Base-by-base conservation (phyloP, 2,888 invertebrate genomes). In the Cistogaster globosa region DNA sequence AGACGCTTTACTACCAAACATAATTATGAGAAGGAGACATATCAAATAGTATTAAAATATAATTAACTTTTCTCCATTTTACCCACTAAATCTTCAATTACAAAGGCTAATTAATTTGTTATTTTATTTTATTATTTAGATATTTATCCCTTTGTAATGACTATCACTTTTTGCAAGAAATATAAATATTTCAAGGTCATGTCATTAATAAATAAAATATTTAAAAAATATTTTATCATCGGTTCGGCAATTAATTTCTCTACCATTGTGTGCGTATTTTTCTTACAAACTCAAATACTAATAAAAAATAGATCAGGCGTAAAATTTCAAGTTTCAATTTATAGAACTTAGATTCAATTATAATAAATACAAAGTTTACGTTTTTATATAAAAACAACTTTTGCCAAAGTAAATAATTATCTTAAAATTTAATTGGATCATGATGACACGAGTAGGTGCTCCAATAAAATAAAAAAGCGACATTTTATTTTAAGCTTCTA, bases 391-490 rank as follows among this genome's bases (percentile, higher is more conserved):
- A 16, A 51, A 51, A 51, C 7, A 18, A 51, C 14, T 51, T 18
- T 18, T 51, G 18, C 7, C 7, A 51, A n/a, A 51, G 14, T n/a
- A 51, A n/a, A 51, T 51, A 51, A 16, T 51, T 18, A n/a, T 12
- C 2, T 38, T 60, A 7, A 38, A 60, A 60, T 12, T 38, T 60
- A 60, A 18, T 60, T 60, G 22, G 60, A 60, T 60, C 38, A 60
- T 60, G 38, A 18, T 38, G 38, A 32, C 32, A 32, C 32, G 32
- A 32, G 32, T 32, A 6, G 32, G 32, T 32, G 32, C 32, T 32
- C 8, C 32, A 32, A 32, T 32, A 32, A 32, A 60, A 36, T 60
- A n/a, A 1, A 38, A 48, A 7, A 48, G 2, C n/a, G 42, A n/a
- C 14, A 48, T n/a, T 48, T 45, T 5, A 48, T 14, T 48, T 48